Conservation (phyloP, 1,140 invertebrate genomes). For the Euura lappo region DNA sequence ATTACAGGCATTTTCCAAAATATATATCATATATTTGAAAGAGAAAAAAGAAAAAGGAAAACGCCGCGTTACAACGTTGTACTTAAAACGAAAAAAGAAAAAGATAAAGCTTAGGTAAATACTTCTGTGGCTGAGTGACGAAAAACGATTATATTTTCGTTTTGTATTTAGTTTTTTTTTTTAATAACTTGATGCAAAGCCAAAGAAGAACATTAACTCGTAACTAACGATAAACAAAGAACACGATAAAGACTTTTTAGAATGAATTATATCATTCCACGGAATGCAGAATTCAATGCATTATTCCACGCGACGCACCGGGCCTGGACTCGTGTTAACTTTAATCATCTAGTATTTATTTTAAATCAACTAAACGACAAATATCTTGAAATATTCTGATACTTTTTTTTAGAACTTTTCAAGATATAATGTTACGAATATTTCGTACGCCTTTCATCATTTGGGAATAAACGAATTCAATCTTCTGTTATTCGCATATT, state of each 20-base stretch:
- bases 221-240: not conserved
- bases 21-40: not conserved
- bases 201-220: not conserved
- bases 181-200: not conserved
- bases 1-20: slow-evolving; percentile 7
- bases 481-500: not conserved
- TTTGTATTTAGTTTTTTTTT: not conserved
- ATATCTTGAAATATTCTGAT: not conserved
- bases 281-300: not conserved
- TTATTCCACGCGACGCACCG: not conserved
- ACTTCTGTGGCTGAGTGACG: slow-evolving; percentile 8
- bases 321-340: not conserved
- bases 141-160: slow-evolving; percentile 8
- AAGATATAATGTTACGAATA: not conserved
- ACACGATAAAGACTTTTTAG: not conserved
- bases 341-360: not conserved
- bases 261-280: not conserved
- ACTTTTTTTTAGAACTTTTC: not conserved
- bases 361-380: not conserved
- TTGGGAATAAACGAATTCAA: not conserved
- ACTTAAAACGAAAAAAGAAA: not conserved
- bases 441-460: not conserved
- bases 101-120: not conserved
- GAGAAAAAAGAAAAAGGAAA: not conserved
- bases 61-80: slow-evolving; percentile 10